Conservation (phyloP, 2,113 vertebrate genomes). For the Oreocharis arfaki region DNA sequence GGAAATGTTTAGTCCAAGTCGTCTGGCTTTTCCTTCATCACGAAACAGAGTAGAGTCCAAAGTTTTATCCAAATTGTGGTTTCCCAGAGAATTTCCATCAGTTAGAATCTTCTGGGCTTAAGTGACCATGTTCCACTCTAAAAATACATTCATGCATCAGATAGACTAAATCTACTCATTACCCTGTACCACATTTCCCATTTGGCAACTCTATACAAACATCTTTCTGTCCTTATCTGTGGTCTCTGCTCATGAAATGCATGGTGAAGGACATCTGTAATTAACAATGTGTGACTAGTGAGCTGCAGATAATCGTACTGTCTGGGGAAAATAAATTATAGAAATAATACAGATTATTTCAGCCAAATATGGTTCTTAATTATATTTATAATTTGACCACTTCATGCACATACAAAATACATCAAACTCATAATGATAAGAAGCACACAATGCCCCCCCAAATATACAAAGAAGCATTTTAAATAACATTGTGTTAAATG, state of each 20-base stretch:
- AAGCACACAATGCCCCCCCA: slow-evolving; percentile 13
- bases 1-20: background rate
- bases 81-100: background rate
- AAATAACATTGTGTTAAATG: slow-evolving; percentile 48
- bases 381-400: slow-evolving; percentile 47
- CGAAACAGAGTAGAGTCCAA: background rate
- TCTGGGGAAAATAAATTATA: background rate
- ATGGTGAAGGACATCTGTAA: background rate
- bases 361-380: background rate
- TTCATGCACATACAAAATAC: slow-evolving; percentile 66
- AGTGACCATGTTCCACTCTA: background rate
- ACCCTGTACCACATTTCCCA: background rate
- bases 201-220: background rate
- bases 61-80: background rate
- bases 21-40: background rate
- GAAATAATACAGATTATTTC: slow-evolving; percentile 4
- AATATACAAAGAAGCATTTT: slow-evolving; percentile 55
- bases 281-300: background rate
- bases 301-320: background rate
- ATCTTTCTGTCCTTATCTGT: background rate
- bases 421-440: slow-evolving; percentile 44
- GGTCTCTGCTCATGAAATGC: background rate
- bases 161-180: background rate
- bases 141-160: background rate
- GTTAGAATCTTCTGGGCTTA: background rate